Conservation (phyloP, 1,140 invertebrate species). For the Archivesica marissinica region DNA sequence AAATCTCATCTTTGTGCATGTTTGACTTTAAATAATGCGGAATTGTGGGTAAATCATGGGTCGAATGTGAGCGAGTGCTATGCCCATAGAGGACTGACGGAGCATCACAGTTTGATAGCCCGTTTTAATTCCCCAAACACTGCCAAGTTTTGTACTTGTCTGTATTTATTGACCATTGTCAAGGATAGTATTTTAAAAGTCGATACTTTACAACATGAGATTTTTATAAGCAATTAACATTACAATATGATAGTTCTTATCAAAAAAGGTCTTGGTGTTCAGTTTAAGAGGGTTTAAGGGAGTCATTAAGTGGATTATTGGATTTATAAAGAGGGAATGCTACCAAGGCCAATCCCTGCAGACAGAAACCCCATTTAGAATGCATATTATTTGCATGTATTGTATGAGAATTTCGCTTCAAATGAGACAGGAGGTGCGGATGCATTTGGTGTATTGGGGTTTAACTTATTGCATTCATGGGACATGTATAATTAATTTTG, state of each 20-base stretch:
- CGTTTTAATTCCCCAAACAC: slow-evolving; percentile 9
- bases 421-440: neutral
- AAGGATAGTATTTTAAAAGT: neutral
- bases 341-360: slow-evolving; percentile 11
- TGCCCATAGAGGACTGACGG: slow-evolving; percentile 26
- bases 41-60: slow-evolving; percentile 25
- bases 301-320: slow-evolving; percentile 39
- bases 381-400: slow-evolving; percentile 21
- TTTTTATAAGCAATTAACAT: slow-evolving; percentile 37
- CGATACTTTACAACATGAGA: slow-evolving; percentile 23
- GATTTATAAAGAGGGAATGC: slow-evolving; percentile 1
- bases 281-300: slow-evolving; percentile 31
- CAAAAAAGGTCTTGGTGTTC: neutral
- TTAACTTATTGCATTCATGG: no score
- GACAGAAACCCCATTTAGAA: slow-evolving; percentile 13
- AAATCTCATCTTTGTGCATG: slow-evolving; percentile 30
- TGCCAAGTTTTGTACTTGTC: slow-evolving; percentile 14
- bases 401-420: slow-evolving; percentile 4
- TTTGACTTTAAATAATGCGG: slow-evolving; percentile 36
- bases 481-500: no score
- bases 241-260: slow-evolving; percentile 37
- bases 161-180: slow-evolving; percentile 40
- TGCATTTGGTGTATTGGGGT: neutral
- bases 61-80: slow-evolving; percentile 32
- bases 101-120: slow-evolving; percentile 30